Base-by-base conservation (phyloP, 1,140 invertebrate genomes). In the Apis florea region DNA sequence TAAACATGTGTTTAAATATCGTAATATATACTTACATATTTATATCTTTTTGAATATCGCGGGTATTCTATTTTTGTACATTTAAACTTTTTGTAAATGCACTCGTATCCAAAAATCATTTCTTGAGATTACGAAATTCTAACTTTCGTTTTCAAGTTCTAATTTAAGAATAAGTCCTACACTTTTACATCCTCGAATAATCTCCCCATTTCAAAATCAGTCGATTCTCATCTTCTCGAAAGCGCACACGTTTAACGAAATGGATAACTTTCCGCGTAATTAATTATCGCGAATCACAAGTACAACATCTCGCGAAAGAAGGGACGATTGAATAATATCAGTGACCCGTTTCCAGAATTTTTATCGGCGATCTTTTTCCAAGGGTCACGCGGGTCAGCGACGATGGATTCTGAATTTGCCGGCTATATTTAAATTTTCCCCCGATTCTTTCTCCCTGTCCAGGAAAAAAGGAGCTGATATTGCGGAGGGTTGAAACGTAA, bases 321-420 rank as follows among this genome's bases (percentile, higher is more conserved):
- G 13, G n/a, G 19, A 13, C 21, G 47, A 51, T 67, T 74, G 54
- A 58, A 58, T 64, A 63, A 81, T 24, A 58, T n/a, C 63, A 26
- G 54, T 51, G 63, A 75, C 53, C 63, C 24, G 53, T 75, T 58
- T 75, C 26, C n/a, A 49, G 51, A 53, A 81, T 58, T 67, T 67
- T 53, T 51, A 75, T 75, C 72, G 24, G 2, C 47, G 53, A 81
- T 75, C 72, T 53, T 75, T 75, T 54, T 21, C 15, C 40, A 31
- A 24, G 19, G 26, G 19, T 58, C 53, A 75, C 63, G 31, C 31
- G 51, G 72, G 58, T 63, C 68, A 54, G 10, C 26, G 69, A 19
- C 58, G 26, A 64, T 53, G 69, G 71, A 68, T 81, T n/a, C 53
- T 24, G 72, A 59, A 81, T 81, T 75, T 51, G 19, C 73, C n/a